Conservation (phyloP, 1,140 invertebrate genomes). For the Brachionus manjavacas region DNA sequence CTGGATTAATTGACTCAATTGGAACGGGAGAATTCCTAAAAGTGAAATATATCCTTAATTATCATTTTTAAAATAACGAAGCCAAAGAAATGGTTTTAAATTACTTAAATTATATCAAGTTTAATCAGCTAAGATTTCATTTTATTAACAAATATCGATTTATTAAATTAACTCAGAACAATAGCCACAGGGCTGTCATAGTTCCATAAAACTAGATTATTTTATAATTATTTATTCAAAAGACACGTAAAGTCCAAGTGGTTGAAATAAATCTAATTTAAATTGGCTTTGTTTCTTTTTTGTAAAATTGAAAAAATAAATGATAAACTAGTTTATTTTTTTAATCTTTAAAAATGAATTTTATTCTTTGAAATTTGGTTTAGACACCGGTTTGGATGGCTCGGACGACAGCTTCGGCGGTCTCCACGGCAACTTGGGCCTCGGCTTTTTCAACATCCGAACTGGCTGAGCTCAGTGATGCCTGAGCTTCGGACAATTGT, state of each 20-base stretch:
- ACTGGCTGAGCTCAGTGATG: constrained; percentile 70
- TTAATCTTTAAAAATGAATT: background rate
- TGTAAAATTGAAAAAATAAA: background rate
- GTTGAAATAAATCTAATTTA: background rate
- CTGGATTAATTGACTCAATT: background rate
- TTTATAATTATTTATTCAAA: background rate
- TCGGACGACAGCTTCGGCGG: constrained; percentile 69
- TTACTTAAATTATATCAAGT: background rate
- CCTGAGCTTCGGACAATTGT: constrained; percentile 75
- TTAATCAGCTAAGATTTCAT: background rate
- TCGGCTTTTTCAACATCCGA: constrained; percentile 81
- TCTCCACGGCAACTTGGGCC: constrained; percentile 88
- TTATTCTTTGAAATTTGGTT: background rate
- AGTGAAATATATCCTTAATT: background rate
- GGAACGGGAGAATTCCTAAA: background rate
- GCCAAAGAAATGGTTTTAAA: background rate
- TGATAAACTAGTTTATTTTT: background rate
- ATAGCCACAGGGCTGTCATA: background rate
- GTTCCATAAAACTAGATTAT: background rate
- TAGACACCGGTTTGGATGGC: constrained; percentile 42
- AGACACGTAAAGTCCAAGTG: background rate
- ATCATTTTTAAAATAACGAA: background rate
- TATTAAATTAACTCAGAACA: background rate
- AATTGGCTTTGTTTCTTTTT: background rate
- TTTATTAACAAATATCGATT: background rate